Evolutionary conservation across 2,797 vertebrate genomes (phyloP).

Genomic region (Phalloptychus januarius): DNA sequence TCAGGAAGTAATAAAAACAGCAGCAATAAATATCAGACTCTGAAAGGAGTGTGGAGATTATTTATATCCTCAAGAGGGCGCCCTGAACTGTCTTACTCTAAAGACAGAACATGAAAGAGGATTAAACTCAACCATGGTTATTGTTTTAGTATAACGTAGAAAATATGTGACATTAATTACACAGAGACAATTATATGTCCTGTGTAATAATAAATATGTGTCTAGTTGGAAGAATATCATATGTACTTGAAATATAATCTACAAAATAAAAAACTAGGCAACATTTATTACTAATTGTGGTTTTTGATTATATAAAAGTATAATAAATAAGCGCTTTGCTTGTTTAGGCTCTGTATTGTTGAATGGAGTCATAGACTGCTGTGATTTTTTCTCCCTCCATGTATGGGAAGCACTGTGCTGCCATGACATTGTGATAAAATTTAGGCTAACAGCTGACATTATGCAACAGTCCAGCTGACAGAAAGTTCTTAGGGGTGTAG

Average conservation of each 20-base stretch:
- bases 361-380: background rate
- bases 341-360: background rate
- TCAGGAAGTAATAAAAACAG: constrained; percentile 12
- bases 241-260: background rate
- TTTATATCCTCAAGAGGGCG: constrained; percentile 41
- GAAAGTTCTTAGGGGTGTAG: constrained; percentile 20
- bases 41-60: too few relatives aligned
- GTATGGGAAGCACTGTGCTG: constrained; percentile 24
- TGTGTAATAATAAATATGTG: background rate
- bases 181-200: background rate
- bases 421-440: constrained; percentile 44
- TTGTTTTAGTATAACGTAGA: background rate
- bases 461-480: constrained; percentile 39
- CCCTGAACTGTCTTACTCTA: background rate
- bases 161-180: background rate
- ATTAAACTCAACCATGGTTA: background rate
- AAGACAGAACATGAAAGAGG: background rate
- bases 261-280: background rate
- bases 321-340: background rate
- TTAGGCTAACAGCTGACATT: constrained; percentile 51
- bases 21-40: background rate
- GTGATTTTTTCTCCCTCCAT: constrained; percentile 2
- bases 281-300: background rate
- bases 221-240: background rate
- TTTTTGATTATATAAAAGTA: background rate